Percentiles rank a stretch among this genome's conserved stretches.
Conservation (phyloP, 2,888 invertebrate species). For the Druceiella hillmani region DNA sequence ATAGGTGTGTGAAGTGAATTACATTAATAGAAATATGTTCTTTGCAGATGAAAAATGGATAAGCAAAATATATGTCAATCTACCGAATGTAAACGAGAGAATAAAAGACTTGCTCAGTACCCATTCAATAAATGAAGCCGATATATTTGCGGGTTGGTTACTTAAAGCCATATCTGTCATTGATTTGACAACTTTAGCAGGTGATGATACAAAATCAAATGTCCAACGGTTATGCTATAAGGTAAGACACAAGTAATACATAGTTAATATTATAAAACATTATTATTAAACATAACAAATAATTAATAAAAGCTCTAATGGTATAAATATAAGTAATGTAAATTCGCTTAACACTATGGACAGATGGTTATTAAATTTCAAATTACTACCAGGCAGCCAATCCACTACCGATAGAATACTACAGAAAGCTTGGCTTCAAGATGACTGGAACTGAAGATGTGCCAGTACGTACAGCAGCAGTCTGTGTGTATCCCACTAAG, state of each 20-base stretch:
- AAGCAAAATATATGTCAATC: conserved; percentile 48
- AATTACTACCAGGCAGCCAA: conserved; percentile 55
- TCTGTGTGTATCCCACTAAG: conserved; percentile 92
- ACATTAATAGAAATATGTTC: no score
- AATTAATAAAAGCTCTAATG: background rate
- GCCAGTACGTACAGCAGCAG: conserved; percentile 71
- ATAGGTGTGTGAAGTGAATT: no score
- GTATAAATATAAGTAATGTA: conserved; percentile 7
- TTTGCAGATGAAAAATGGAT: conserved; percentile 44
- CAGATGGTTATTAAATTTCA: conserved; percentile 14
- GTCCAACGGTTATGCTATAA: conserved; percentile 76
- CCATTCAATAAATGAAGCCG: conserved; percentile 36
- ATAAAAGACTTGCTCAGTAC: conserved; percentile 43
- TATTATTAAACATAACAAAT: conserved; percentile 8
- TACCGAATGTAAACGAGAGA: conserved; percentile 50
- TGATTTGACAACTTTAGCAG: conserved; percentile 89
- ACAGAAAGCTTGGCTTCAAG: conserved; percentile 31
- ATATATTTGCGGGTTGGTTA: conserved; percentile 67
- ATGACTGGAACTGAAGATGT: conserved; percentile 30
- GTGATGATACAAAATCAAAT: conserved; percentile 73
- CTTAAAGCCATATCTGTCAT: conserved; percentile 78
- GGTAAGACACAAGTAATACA: conserved; percentile 44
- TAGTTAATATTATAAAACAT: conserved; percentile 11
- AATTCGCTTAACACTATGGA: background rate
- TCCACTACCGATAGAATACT: conserved; percentile 38